Base-by-base conservation (phyloP, 2,888 invertebrate genomes). In the Crepidodera aurea region DNA sequence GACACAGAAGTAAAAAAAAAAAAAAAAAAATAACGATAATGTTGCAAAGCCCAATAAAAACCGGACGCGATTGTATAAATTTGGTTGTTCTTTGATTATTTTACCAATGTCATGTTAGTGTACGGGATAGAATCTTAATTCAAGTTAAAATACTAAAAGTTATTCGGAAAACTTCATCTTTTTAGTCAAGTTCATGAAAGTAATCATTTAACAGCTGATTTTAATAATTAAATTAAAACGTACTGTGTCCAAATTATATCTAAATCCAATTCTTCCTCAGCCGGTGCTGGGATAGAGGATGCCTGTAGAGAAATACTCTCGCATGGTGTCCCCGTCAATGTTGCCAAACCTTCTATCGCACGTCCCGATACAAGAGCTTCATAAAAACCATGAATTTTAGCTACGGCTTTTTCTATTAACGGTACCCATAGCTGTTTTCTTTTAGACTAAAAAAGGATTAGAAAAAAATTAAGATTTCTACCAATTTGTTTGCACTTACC, bases 401-500 rank as follows among this genome's bases (percentile, higher is more conserved):
- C 99, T 22, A 98, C 94, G 0, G 98, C 98, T 81, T 99, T 99
- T 81, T 99, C 99, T 70, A 99, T 98, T 64, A 99, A 82, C 0
- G 98, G 97, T 57, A 98, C 98, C 98, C 98, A 99, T 25, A 99
- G 83, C 79, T 99, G 97, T 84, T 93, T 94, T 79, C 96, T 87
- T 83, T 94, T 96, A 13, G 95, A 93, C 92, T 94, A 37, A 55
- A 67, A 64, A 13, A 4, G 19, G 46, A 39, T 3, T 4, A 5
- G 3, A 12, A 34, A 34, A 13, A 34, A 3, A 12, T 22, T 4
- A 22, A 22, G 22, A 22, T 22, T 4, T 22, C 22, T 6, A 4
- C 40, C 1, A 3, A 42, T n/a, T 34, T 29, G 15, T 25, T 7
- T 22, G 1, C 34, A 54, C 62, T 70, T 76, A 93, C 94, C 87